A percentile compares a stretch with the other conserved stretches of the same genome.
phyloP scores from a whole-genome alignment of 2,888 invertebrate genomes.

The Drosophila affinis region DNA sequence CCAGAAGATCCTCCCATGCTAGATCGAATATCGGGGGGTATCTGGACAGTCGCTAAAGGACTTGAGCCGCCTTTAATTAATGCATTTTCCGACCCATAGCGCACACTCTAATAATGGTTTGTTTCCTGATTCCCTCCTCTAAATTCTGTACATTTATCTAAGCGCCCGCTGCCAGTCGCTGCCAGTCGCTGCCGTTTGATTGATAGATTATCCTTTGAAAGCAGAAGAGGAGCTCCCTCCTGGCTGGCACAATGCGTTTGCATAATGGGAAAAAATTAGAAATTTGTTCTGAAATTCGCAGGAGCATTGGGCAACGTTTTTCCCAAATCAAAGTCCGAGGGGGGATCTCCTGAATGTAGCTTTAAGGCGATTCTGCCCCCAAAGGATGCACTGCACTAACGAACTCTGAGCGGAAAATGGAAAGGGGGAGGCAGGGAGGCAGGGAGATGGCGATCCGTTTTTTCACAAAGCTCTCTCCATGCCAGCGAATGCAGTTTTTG shows the following conservation, averaged over 20 bases:
- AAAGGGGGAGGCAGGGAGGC: background rate
- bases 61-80: slow-evolving; percentile 48
- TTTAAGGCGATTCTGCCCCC: slow-evolving; percentile 40
- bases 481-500: slow-evolving; percentile 60
- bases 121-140: slow-evolving; percentile 10
- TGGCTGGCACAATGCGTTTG: background rate
- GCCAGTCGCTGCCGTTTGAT: slow-evolving; percentile 37
- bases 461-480: slow-evolving; percentile 54
- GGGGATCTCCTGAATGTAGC: background rate
- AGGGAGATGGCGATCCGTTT: slow-evolving; percentile 41
- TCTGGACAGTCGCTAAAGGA: background rate
- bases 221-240: background rate
- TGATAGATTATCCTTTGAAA: slow-evolving; percentile 43
- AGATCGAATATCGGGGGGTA: background rate
- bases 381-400: slow-evolving; percentile 45
- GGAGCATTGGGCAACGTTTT: background rate
- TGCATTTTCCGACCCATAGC: slow-evolving; percentile 50
- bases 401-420: slow-evolving; percentile 23
- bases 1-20: background rate
- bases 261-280: background rate
- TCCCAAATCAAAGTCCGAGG: slow-evolving; percentile 1
- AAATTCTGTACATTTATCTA: slow-evolving; percentile 45
- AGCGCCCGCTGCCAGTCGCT: slow-evolving; percentile 3
- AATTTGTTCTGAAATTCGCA: background rate
- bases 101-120: slow-evolving; percentile 11